Evolutionary conservation across 2,888 invertebrate genomes (phyloP), one percentile per base, ranked within the genome.

Genomic region (Pyrgus malvae): DNA sequence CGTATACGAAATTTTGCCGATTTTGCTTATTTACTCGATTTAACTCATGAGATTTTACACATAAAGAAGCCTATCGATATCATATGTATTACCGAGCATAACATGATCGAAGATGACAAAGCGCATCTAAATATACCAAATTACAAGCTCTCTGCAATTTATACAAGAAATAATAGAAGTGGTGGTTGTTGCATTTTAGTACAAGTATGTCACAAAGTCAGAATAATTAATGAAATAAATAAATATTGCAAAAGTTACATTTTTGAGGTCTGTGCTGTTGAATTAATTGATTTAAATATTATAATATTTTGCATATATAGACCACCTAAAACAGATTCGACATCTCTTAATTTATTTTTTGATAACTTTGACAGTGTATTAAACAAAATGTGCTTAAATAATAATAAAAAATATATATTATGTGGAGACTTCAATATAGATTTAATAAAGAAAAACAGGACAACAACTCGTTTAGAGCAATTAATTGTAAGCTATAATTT

Each of bases 51-150:
- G n/a, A n/a, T n/a, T n/a, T n/a, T n/a, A n/a, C n/a, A n/a, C n/a
- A n/a, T n/a, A n/a, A 27, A 25, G 2, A 29, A 25, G 9, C 12
- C 16, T 2, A 25, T 42, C 4, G 42, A 42, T 27, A 29, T 42
- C 4, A 16, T 42, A 3, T 42, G 42, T 42, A 29, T 42, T 16
- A 42, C 42, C 2, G 42, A 42, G 27, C 42, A 42, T 27, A 42
- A 42, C 21, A 42, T 42, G 42, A 2, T 25, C 16, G 8, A 14
- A 8, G 42, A 9, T 16, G 42, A 42, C 16, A n/a, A 25, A 16
- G 27, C 2, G n/a, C 25, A 27, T 14, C 16, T 42, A 12, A 27
- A 25, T 42, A 27, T 42, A 9, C 42, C 42, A 9, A 27, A 27
- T 16, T 42, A 42, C 16, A 14, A 3, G 9, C 29, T 42, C 8